Evolutionary conservation across 2,888 invertebrate species (phyloP).

Genomic region (Agonopterix subpropinquella): DNA sequence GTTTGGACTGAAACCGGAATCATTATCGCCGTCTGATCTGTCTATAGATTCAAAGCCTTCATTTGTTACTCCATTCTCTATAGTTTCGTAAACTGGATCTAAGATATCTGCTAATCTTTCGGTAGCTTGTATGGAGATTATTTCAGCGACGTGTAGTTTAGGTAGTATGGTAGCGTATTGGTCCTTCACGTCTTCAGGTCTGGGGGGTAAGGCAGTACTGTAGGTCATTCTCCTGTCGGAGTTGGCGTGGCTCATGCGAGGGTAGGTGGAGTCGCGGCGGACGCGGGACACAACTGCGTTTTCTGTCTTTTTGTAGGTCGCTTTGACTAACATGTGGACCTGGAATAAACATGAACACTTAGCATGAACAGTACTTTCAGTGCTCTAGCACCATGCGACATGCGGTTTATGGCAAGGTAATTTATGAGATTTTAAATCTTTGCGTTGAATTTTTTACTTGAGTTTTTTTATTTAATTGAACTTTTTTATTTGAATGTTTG

Average conservation of each 20-base stretch:
- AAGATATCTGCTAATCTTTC: slow-evolving; percentile 61
- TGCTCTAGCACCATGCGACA: no score
- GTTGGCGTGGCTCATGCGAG: slow-evolving; percentile 34
- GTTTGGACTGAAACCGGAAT: slow-evolving; percentile 38
- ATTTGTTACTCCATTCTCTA: slow-evolving; percentile 42
- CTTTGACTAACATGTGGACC: slow-evolving; percentile 58
- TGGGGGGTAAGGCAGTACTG: slow-evolving; percentile 37
- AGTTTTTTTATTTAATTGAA: no score
- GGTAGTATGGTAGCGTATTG: slow-evolving; percentile 38
- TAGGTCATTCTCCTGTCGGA: slow-evolving; percentile 52
- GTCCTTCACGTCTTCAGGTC: slow-evolving; percentile 25
- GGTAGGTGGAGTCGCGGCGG: slow-evolving; percentile 38
- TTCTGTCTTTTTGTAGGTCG: slow-evolving; percentile 64
- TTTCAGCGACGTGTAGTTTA: slow-evolving; percentile 62
- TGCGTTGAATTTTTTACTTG: no score
- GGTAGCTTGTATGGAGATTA: slow-evolving; percentile 61
- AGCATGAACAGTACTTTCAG: no score
- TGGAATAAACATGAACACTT: no score
- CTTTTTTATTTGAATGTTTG: no score
- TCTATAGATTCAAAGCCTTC: slow-evolving; percentile 49
- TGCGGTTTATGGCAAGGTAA: no score
- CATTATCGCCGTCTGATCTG: slow-evolving; percentile 35
- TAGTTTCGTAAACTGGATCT: slow-evolving; percentile 63
- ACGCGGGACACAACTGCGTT: slow-evolving; percentile 52
- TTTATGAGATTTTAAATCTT: no score